Conservation (phyloP, 2,113 vertebrate genomes). For the Panthera tigris region DNA sequence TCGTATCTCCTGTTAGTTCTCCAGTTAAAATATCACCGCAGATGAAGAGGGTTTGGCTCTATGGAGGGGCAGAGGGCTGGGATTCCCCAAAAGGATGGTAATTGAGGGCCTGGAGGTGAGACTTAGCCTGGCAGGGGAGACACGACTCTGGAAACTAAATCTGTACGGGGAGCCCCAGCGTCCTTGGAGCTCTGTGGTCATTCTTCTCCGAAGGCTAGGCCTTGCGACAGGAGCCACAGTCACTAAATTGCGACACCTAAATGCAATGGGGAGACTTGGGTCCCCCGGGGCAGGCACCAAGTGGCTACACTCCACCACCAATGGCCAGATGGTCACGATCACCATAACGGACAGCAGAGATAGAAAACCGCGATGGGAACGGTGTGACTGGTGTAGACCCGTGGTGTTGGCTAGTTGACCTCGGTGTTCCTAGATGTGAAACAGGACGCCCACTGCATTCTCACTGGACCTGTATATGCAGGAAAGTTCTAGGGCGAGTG, state of each 20-base stretch:
- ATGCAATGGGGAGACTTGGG: neutral
- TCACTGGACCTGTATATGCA: neutral
- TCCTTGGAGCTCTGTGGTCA: neutral
- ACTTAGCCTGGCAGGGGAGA: neutral
- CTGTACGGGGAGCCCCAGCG: neutral
- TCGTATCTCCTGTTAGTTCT: neutral
- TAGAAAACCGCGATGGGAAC: neutral
- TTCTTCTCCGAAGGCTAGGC: neutral
- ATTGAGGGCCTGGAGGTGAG: neutral
- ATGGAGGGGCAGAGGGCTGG: neutral
- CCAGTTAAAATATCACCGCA: neutral
- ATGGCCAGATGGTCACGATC: neutral
- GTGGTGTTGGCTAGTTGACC: neutral
- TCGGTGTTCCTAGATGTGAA: neutral
- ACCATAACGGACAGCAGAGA: no score
- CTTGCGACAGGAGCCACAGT: neutral
- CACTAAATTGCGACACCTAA: neutral
- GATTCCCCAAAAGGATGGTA: neutral
- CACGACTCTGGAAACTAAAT: neutral
- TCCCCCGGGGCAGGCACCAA: neutral
- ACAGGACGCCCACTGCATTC: neutral
- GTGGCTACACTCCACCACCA: neutral
- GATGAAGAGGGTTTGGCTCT: neutral
- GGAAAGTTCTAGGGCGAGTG: neutral
- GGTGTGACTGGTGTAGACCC: no score